These are phyloP conservation scores for Sinocyclocheilus maitianheensis DNA, from an alignment of 2,113 vertebrate genomes.

Conservation along the genomic window DNA sequence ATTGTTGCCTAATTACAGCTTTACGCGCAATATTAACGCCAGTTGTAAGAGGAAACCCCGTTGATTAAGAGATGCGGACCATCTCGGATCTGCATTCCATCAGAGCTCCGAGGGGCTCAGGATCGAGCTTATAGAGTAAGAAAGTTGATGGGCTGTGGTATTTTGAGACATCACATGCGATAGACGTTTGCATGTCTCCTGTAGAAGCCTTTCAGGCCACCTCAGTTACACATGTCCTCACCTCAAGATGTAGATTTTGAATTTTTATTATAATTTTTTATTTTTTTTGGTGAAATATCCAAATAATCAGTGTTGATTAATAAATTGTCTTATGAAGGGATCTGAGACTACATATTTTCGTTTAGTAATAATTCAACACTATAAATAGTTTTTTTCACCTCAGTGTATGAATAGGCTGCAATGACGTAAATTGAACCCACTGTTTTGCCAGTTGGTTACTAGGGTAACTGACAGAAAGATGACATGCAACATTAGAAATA, in stretches of 20 bases:
- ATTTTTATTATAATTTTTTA: too few species aligned
- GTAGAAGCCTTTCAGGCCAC: not conserved
- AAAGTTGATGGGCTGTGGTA: conserved; percentile 17
- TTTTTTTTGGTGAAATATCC: too few species aligned
- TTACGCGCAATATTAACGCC: not conserved
- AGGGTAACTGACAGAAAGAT: conserved; percentile 52
- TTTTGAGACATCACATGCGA: conserved; percentile 35
- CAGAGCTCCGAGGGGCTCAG: not conserved
- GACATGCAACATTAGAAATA: conserved; percentile 45
- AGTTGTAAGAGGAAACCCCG: not conserved
- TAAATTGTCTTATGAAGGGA: not conserved
- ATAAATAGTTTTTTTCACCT: conserved; percentile 40
- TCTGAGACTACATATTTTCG: not conserved
- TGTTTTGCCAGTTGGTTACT: conserved; percentile 40
- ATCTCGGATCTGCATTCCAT: conserved; percentile 17
- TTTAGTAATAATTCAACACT: not conserved
- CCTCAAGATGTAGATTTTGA: not conserved
- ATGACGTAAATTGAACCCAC: conserved; percentile 39
- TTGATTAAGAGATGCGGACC: not conserved
- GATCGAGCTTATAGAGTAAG: not conserved
- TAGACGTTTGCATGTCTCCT: not conserved
- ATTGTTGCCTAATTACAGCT: not conserved
- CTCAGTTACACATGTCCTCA: not conserved
- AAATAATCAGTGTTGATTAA: not conserved
- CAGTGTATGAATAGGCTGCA: conserved; percentile 20